Base-by-base conservation (phyloP, 1,140 invertebrate species). In the Leptinotarsa texana region DNA sequence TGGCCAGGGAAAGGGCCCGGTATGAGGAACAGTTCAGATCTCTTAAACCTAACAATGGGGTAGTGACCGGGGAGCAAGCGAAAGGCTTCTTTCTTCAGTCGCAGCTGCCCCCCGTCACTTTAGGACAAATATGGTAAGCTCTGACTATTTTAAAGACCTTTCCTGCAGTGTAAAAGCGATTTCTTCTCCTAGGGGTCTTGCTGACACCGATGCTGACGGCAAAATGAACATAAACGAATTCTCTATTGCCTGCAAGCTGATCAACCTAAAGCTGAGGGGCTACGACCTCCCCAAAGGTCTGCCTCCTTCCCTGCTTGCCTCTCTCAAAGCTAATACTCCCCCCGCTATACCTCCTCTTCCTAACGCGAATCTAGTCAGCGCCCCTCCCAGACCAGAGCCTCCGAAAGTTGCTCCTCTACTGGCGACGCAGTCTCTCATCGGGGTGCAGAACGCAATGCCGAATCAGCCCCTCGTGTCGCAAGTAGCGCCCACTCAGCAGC, bases 211-310 rank as follows among this genome's bases (percentile, higher is more conserved):
- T 87, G 91, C 93, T 62, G 98, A 99, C 92, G 98, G 98, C 1
- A 96, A 95, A 88, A 94, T 99, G 92, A 95, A 99, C 85, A 91
- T 96, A 66, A 94, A 94, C 83, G 98, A 99, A 87, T 99, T 99
- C 85, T 96, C 95, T 69, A 98, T 99, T 81, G 98, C 98, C 66
- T 98, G 97, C 87, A 98, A 98, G 90, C 89, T 99, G 63, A 99
- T 99, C 67, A 96, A 95, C 85, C 89, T 98, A 72, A 98, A 98
- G 87, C 87, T 98, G 21, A 91, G 95, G 77, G 96, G 96, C 17
- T 91, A 94, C 85, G 96, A 98, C 84, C 88, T 99, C 73, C 97
- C 97, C 1, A 93, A 93, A 83, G 85, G 87, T 5, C 87, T 99
- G 68, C 97, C 98, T 63, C 91, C 92, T 24, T 88, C 90, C 75